These are phyloP conservation scores for Sapajus apella DNA, from an alignment of 2,113 vertebrate genomes.

Conservation along the genomic window DNA sequence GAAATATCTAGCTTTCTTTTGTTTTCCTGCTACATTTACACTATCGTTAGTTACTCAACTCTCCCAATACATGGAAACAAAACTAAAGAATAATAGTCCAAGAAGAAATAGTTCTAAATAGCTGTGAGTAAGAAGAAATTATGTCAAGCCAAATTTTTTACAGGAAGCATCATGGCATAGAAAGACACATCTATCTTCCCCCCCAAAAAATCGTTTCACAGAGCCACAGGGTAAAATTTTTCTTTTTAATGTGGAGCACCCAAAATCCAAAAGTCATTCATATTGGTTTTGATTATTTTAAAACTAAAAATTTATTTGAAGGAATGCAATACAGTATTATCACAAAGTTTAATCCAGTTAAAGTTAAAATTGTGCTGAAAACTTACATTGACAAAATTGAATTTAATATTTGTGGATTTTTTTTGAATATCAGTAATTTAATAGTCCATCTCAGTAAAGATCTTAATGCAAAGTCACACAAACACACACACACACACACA, in stretches of 20 bases:
- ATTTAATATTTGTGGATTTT: conserved; percentile 8
- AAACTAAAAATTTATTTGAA: conserved; percentile 18
- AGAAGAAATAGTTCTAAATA: background rate
- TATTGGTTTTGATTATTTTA: background rate
- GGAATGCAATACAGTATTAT: background rate
- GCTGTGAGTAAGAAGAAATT: background rate
- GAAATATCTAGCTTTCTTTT: background rate
- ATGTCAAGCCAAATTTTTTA: background rate
- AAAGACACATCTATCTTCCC: background rate
- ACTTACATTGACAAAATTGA: background rate
- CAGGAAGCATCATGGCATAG: background rate
- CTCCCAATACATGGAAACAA: background rate
- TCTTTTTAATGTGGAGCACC: background rate
- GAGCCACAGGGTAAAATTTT: background rate
- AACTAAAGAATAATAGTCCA: background rate
- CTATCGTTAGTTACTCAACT: conserved; percentile 5
- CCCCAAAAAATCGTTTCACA: background rate
- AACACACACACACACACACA: background rate
- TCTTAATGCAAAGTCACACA: background rate
- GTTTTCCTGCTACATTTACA: background rate
- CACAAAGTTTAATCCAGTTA: background rate
- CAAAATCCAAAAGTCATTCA: conserved; percentile 3
- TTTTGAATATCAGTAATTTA: background rate
- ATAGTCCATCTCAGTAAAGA: background rate
- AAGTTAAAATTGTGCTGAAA: conserved; percentile 34